Base-by-base conservation (phyloP, 2,888 invertebrate genomes). In the Seira musarum region DNA sequence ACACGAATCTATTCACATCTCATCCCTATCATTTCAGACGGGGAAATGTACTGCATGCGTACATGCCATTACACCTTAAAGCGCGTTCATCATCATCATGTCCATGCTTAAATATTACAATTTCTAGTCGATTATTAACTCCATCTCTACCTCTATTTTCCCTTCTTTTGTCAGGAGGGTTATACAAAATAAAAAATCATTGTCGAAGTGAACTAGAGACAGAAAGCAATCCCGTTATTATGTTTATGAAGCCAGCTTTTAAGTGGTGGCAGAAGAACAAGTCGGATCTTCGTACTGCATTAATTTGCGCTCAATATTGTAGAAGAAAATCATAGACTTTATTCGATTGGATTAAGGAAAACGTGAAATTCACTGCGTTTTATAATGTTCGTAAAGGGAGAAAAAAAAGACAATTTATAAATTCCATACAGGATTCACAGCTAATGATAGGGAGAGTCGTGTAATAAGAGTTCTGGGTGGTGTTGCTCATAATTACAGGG, bases 391-490 rank as follows among this genome's bases (percentile, higher is more conserved):
- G 40, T 40, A 40, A n/a, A 3, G n/a, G n/a, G 17, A 57, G 57
- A n/a, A n/a, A 17, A 57, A 57, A 13, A 57, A 66, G 77, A 78
- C 63, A 61, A 64, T 82, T 84, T 84, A 81, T 79, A 73, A 82
- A 84, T 83, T 82, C 77, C 69, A 60, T 71, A 81, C 79, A 80
- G 82, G 81, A 79, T 70, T 79, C 81, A 70, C 72, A 76, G 81
- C 60, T 85, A 85, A 85, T 85, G 83, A 85, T 71, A 85, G 84
- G 81, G 85, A 84, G 82, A 77, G 76, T 60, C 70, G 60, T 73
- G 83, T 79, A 82, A 82, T 82, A 82, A 77, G 83, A 82, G 84
- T 84, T 77, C 84, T 86, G 86, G 86, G 86, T 86, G 86, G 86
- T 85, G 86, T 84, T 84, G 81, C 70, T 60, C 82, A 82, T 85